These are phyloP conservation scores for Triplophysa rosa DNA, from an alignment of 2,113 vertebrate species.

Conservation along the genomic window DNA sequence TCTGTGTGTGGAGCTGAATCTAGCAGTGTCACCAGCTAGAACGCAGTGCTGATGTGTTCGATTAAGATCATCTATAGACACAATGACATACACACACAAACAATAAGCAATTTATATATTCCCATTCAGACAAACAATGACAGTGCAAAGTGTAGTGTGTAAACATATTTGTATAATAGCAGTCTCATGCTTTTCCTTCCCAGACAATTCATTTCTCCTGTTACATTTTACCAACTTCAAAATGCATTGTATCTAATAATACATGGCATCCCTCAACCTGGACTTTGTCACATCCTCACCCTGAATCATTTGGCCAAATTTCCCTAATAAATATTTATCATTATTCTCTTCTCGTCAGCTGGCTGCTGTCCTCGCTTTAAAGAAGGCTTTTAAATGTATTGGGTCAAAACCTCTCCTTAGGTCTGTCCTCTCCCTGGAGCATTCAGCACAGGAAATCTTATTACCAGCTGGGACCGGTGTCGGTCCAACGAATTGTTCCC, in stretches of 20 bases:
- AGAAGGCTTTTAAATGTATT: conserved; percentile 82
- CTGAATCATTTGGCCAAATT: conserved; percentile 71
- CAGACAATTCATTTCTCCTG: conserved; percentile 71
- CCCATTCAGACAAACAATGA: neutral
- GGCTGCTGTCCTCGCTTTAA: conserved; percentile 73
- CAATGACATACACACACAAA: conserved; percentile 50
- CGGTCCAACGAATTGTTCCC: conserved; percentile 75
- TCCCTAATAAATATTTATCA: conserved; percentile 81
- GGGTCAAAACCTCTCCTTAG: conserved; percentile 73
- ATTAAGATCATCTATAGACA: conserved; percentile 87
- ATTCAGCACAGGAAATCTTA: conserved; percentile 77
- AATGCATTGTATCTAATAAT: conserved; percentile 78
- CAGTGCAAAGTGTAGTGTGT: neutral
- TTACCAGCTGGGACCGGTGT: conserved; percentile 74
- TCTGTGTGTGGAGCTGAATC: conserved; percentile 95
- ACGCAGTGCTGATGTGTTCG: conserved; percentile 94
- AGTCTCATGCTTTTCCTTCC: neutral
- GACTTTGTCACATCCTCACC: conserved; percentile 67
- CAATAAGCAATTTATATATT: conserved; percentile 34
- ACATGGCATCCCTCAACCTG: conserved; percentile 78
- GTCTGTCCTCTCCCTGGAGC: conserved; percentile 66
- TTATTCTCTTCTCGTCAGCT: conserved; percentile 75
- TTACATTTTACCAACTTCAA: conserved; percentile 77
- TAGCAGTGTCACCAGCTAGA: conserved; percentile 84
- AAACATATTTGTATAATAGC: neutral